Evolutionary conservation across 2,113 vertebrate genomes (phyloP), one percentile per base, ranked within the genome.

Genomic region (Lepus americanus): DNA sequence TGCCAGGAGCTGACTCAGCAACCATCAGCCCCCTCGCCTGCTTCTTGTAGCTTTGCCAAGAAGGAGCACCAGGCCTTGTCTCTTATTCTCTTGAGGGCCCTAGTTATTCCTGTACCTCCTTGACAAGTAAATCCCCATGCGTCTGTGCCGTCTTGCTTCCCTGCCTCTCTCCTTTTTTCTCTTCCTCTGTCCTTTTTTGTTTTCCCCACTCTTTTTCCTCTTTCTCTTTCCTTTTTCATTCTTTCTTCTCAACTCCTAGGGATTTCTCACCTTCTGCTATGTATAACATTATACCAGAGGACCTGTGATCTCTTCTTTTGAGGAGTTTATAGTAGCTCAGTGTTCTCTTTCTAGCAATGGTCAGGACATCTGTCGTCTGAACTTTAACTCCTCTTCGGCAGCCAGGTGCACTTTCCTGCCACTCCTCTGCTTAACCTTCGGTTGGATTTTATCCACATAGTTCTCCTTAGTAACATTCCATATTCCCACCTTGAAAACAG

Each of bases 1-100:
- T 67, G 22, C 33, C 12, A 31, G 59, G 6, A 81, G 90, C 81
- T 94, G 92, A 95, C 59, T 92, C 78, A 82, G 72, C 90, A 70
- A 17, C 67, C 89, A 59, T 20, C 31, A 49, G 44, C 44, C 6
- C 31, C 51, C 25, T 6, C 0, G 1, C 23, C 4, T 25, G 51
- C 59, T 84, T 22, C 3, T 6, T 33, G 27, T 14, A 33, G 5
- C 53, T 27, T 51, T 87, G 29, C 29, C 19, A 9, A 16, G 72
- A 92, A 59, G 94, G 63, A 59, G 31, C 31, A 12, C 22, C 10
- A 1, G 49, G 53, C 36, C n/a, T 83, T 4, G 53, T 84, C 36
- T 81, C 29, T 3, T 33, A 55, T 49, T 74, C 64, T 66, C n/a
- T 70, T 1, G 8, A 33, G 27, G n/a, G 4, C 23, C 11, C 55